Evolutionary conservation across 2,888 invertebrate genomes (phyloP).

Genomic region (Steinernema hermaphroditum): DNA sequence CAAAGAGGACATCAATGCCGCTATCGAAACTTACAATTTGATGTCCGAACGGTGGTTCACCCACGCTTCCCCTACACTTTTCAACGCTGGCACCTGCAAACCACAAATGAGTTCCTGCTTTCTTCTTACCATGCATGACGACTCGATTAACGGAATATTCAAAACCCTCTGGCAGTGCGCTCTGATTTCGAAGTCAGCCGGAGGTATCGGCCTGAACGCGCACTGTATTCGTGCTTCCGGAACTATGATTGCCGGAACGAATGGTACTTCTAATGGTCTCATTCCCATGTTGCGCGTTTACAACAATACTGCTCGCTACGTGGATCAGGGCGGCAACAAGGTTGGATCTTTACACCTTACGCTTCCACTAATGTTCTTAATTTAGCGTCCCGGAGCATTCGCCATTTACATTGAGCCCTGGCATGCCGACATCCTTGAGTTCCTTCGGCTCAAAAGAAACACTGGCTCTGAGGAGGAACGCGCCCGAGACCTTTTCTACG

Average conservation of each 20-base stretch:
- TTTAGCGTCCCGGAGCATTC: conserved; percentile 86
- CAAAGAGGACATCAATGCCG: conserved; percentile 85
- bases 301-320: conserved; percentile 92
- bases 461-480: conserved; percentile 85
- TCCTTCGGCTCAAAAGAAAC: conserved; percentile 90
- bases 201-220: conserved; percentile 93
- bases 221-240: conserved; percentile 92
- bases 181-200: conserved; percentile 91
- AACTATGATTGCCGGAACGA: conserved; percentile 87
- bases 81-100: conserved; percentile 85
- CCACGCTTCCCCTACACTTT: conserved; percentile 95
- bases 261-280: conserved; percentile 90
- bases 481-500: conserved; percentile 93
- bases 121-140: conserved; percentile 87
- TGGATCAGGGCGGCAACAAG: conserved; percentile 96
- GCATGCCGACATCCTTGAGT: conserved; percentile 96
- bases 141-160: conserved; percentile 71
- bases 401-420: conserved; percentile 97
- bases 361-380: neutral
- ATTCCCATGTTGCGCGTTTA: conserved; percentile 93
- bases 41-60: conserved; percentile 93
- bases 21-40: conserved; percentile 91
- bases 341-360: conserved; percentile 52
- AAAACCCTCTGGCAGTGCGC: conserved; percentile 74
- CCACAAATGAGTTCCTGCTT: conserved; percentile 95